Conservation (phyloP, 23 tunicate species). For the Clavelina lepadiformis region DNA sequence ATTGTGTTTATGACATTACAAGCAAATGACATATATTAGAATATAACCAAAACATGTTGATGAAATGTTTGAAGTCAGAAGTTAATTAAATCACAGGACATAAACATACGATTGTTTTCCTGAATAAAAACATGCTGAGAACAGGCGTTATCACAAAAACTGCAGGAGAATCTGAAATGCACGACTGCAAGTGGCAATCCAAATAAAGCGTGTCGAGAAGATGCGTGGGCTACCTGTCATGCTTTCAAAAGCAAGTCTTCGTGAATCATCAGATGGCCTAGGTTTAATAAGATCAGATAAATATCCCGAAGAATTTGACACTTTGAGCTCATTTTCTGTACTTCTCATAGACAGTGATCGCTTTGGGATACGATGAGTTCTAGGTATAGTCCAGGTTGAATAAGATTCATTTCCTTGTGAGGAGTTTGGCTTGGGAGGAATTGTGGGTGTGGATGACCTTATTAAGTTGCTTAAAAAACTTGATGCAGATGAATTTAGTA, state of each 20-base stretch:
- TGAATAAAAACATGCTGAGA: no score
- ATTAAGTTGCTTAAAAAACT: conserved; percentile 41
- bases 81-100: no score
- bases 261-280: background rate
- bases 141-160: no score
- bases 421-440: no score
- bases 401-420: conserved; percentile 14
- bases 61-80: no score
- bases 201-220: no score
- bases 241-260: conserved; percentile 20
- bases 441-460: conserved; percentile 24
- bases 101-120: no score
- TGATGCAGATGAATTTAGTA: conserved; percentile 41
- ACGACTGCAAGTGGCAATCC: no score
- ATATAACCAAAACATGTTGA: no score
- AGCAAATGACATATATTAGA: no score
- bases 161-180: no score
- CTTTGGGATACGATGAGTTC: conserved; percentile 45
- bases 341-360: conserved; percentile 30
- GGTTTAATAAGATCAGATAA: background rate
- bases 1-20: no score
- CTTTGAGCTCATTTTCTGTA: background rate
- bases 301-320: background rate
- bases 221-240: conserved; percentile 29
- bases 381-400: conserved; percentile 60